These are phyloP conservation scores for Carollia perspicillata DNA, from an alignment of 2,113 vertebrate species.

Conservation along the genomic window DNA sequence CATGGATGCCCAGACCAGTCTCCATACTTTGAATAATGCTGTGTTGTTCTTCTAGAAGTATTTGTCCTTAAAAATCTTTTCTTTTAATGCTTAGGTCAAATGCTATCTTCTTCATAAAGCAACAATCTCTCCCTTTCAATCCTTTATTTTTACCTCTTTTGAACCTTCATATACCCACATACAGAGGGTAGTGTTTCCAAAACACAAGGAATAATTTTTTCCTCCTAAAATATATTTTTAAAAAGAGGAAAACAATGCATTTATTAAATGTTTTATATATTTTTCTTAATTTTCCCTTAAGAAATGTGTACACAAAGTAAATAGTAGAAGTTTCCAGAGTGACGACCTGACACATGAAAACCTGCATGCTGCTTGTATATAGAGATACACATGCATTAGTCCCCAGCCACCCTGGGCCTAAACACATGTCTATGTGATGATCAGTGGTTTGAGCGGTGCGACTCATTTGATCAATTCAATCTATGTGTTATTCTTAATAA, in stretches of 20 bases:
- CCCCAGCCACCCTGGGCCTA: background rate
- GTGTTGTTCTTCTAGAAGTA: background rate
- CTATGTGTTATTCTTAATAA: background rate
- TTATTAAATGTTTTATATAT: background rate
- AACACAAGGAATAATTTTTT: background rate
- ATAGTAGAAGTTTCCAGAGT: background rate
- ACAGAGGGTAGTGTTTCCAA: background rate
- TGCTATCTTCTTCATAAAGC: background rate
- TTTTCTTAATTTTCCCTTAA: background rate
- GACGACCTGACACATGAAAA: background rate
- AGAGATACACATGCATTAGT: background rate
- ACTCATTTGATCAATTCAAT: background rate
- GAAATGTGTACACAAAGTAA: background rate
- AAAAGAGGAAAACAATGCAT: background rate
- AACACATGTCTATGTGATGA: background rate
- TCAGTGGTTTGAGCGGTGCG: background rate
- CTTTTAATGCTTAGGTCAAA: background rate
- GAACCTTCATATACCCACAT: background rate
- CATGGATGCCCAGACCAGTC: background rate
- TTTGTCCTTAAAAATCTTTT: background rate
- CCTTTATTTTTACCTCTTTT: background rate
- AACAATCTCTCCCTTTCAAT: background rate
- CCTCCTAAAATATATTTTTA: background rate
- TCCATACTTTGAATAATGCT: background rate
- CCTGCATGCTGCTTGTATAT: too few species aligned